Evolutionary conservation across 1,140 invertebrate genomes (phyloP).

Genomic region (Neotoxoptera formosana): DNA sequence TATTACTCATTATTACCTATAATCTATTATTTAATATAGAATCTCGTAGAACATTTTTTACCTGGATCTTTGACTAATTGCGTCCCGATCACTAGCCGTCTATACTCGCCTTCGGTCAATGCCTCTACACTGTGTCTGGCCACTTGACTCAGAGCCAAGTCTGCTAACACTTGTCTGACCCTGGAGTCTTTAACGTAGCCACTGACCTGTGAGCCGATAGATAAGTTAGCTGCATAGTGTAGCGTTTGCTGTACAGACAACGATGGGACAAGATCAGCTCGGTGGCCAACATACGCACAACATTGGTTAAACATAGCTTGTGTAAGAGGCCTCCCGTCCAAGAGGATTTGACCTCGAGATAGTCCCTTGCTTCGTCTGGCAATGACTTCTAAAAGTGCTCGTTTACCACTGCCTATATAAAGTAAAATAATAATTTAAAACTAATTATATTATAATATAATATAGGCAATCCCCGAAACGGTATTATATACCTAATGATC

Average conservation of each 20-base stretch:
- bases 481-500: neutral
- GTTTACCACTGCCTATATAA: slow-evolving; percentile 85
- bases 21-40: neutral
- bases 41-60: slow-evolving; percentile 62
- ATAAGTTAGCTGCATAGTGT: slow-evolving; percentile 75
- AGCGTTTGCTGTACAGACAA: slow-evolving; percentile 86
- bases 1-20: neutral
- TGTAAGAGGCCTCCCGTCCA: slow-evolving; percentile 84
- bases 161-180: slow-evolving; percentile 83
- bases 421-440: neutral
- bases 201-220: slow-evolving; percentile 70
- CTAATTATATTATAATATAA: neutral
- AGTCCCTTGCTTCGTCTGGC: slow-evolving; percentile 77
- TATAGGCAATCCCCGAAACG: neutral
- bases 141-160: slow-evolving; percentile 86
- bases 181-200: slow-evolving; percentile 73
- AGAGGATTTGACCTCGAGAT: slow-evolving; percentile 81
- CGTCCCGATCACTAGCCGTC: slow-evolving; percentile 83
- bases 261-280: slow-evolving; percentile 81
- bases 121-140: slow-evolving; percentile 81
- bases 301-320: slow-evolving; percentile 81
- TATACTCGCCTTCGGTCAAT: slow-evolving; percentile 82
- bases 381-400: slow-evolving; percentile 89
- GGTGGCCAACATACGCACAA: slow-evolving; percentile 85
- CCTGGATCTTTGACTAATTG: slow-evolving; percentile 88